These are phyloP conservation scores for Macaca nemestrina DNA, from an alignment of 2,113 vertebrate genomes.

Conservation along the genomic window DNA sequence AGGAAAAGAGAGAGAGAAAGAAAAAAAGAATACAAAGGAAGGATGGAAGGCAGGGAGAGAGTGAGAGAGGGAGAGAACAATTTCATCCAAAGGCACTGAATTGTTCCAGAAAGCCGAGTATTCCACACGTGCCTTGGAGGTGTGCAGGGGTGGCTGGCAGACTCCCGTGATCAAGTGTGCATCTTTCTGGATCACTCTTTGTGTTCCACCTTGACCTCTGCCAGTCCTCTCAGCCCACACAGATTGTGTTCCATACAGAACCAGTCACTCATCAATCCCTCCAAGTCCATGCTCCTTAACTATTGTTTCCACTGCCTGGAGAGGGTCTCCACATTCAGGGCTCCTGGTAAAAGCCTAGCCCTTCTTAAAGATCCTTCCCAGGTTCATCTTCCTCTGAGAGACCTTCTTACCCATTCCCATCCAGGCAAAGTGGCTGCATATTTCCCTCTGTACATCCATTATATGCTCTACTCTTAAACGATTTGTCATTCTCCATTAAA, in stretches of 20 bases:
- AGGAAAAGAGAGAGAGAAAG: neutral
- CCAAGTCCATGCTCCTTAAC: neutral
- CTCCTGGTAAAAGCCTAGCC: neutral
- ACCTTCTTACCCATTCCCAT: neutral
- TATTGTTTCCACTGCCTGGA: neutral
- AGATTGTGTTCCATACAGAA: neutral
- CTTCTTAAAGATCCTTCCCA: neutral
- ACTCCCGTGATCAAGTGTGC: neutral
- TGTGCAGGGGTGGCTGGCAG: neutral
- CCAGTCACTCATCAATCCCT: neutral
- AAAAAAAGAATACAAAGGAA: neutral
- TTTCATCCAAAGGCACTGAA: fast-evolving
- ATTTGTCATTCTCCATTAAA: neutral
- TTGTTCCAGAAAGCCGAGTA: too few species aligned
- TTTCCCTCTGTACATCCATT: neutral
- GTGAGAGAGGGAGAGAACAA: neutral
- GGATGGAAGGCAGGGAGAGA: neutral
- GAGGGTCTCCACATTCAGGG: neutral
- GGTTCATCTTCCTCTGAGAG: neutral
- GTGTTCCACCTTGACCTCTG: neutral
- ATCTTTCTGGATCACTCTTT: neutral
- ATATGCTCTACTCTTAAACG: neutral
- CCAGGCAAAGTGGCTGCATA: neutral
- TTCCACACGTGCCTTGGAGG: neutral
- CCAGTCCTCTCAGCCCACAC: neutral